These are phyloP conservation scores for Plusia festucae DNA, from an alignment of 2,888 invertebrate species.

Conservation along the genomic window DNA sequence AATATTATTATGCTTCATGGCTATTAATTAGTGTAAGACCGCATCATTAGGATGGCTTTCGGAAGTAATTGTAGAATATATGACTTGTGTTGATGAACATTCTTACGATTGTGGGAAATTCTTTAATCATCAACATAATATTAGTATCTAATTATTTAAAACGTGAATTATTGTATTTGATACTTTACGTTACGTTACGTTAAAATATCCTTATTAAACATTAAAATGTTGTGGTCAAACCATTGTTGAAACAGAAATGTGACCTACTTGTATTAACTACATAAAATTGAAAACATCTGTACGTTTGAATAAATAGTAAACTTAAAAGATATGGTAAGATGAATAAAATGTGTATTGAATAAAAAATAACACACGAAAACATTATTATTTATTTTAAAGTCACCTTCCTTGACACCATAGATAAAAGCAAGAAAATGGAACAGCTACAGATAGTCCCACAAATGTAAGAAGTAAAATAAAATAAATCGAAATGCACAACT, in stretches of 20 bases:
- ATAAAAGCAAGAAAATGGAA: no score
- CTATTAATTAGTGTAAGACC: neutral
- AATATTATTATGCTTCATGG: neutral
- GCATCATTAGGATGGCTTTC: neutral
- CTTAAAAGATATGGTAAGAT: neutral
- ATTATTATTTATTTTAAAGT: no score
- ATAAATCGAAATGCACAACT: neutral
- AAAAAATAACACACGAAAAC: no score
- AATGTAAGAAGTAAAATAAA: no score
- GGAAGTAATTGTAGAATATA: neutral
- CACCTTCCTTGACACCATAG: no score
- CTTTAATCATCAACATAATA: no score
- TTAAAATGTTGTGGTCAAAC: neutral
- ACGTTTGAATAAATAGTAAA: neutral
- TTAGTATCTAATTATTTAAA: no score
- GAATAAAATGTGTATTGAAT: no score
- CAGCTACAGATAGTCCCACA: neutral
- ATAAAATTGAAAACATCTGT: neutral
- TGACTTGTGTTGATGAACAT: neutral
- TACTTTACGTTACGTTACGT: no score
- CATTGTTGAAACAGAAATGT: neutral
- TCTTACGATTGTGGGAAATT: neutral
- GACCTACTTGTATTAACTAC: neutral
- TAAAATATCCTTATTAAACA: no score
- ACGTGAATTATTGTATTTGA: no score